Percentiles rank a stretch among this genome's conserved stretches.
These are phyloP conservation scores for Tiliqua scincoides DNA, from an alignment of 2,113 vertebrate species.

Conservation along the genomic window DNA sequence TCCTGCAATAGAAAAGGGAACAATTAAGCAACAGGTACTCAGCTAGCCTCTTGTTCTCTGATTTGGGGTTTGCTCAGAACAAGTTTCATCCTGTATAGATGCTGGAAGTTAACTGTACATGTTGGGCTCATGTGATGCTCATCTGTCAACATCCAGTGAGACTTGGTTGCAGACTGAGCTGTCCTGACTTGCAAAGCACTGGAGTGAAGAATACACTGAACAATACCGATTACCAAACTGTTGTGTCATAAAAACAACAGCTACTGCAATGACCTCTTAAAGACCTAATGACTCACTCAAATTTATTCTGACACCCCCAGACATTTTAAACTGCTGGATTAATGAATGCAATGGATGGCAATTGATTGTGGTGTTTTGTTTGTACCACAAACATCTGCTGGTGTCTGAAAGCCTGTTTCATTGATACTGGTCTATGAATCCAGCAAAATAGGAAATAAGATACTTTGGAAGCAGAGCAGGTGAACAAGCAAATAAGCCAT, in stretches of 20 bases:
- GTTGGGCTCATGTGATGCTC: background rate
- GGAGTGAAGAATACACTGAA: background rate
- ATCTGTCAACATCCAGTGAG: background rate
- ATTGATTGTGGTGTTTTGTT: background rate
- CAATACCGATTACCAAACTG: background rate
- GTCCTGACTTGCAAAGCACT: conserved; percentile 3
- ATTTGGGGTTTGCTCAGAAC: background rate
- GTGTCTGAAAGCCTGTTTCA: background rate
- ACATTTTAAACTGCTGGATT: conserved; percentile 1
- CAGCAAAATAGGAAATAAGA: background rate
- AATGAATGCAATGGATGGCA: background rate
- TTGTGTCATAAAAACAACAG: background rate
- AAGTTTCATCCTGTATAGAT: background rate
- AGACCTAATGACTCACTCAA: conserved; percentile 6
- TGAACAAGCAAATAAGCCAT: no score
- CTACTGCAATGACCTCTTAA: conserved; percentile 13
- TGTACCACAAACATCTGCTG: background rate
- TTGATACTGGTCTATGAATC: background rate
- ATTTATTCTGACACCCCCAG: background rate
- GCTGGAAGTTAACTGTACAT: background rate
- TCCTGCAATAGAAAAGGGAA: background rate
- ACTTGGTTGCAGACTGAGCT: background rate
- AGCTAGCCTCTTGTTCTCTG: background rate
- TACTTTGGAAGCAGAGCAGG: no score
- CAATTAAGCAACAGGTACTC: background rate